phyloP scores from a whole-genome alignment of 2,113 vertebrate species.

The Callospermophilus lateralis region DNA sequence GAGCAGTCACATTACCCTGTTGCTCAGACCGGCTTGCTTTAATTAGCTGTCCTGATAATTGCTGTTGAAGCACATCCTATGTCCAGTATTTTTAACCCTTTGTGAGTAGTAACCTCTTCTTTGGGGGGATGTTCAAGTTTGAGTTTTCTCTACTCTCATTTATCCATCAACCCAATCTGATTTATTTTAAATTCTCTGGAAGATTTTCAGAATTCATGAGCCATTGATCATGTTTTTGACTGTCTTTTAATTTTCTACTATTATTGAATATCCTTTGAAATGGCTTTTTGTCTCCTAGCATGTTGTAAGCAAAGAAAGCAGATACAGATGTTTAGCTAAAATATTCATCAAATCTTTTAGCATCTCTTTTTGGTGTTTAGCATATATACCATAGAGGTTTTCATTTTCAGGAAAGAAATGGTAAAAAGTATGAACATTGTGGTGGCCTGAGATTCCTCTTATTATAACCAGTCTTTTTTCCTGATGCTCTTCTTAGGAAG shows the following conservation, averaged over 20 bases:
- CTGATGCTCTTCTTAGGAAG: neutral
- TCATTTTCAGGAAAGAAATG: neutral
- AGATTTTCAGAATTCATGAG: neutral
- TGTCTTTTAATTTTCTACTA: neutral
- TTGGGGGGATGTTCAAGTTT: neutral
- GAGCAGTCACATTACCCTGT: too few species aligned
- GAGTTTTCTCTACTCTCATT: neutral
- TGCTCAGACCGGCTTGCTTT: neutral
- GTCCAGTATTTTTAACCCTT: neutral
- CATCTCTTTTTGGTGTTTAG: neutral
- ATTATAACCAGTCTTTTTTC: neutral
- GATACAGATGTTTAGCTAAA: neutral
- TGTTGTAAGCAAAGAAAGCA: neutral
- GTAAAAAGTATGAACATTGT: neutral
- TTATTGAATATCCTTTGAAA: neutral
- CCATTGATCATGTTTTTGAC: neutral
- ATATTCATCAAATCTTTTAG: neutral
- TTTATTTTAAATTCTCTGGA: neutral
- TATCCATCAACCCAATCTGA: neutral
- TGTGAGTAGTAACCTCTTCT: neutral
- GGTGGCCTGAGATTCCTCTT: neutral
- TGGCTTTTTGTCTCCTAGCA: neutral
- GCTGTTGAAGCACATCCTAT: neutral
- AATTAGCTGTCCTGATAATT: neutral
- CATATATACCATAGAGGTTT: neutral